Base-by-base conservation (phyloP, 2,888 invertebrate species). In the Ornithoptera alexandrae region DNA sequence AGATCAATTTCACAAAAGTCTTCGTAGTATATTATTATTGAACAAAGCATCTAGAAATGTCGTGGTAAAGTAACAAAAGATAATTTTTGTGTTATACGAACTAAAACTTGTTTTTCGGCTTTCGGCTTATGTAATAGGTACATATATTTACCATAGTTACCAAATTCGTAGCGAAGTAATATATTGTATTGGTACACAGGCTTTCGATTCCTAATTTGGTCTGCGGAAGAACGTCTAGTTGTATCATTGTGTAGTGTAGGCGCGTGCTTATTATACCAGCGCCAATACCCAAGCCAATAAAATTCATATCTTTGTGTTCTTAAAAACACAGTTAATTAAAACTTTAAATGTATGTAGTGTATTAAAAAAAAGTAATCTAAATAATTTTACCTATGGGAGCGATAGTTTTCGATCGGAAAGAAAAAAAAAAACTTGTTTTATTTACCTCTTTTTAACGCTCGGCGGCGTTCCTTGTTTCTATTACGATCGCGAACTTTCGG, bases 191-290 rank as follows among this genome's bases (percentile, higher is more conserved):
- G 59, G 59, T 59, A 24, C 67, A 50, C 53, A n/a, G 59, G 67
- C 53, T 67, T 62, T 63, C 57, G 53, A 56, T 15, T 30, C 67
- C 70, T 56, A 67, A 70, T 70, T 63, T 70, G 70, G 67, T 46
- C 59, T 22, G 36, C 61, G 60, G 60, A 64, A 66, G 60, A 70
- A 60, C 39, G 62, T 58, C 62, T 42, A 56, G 61, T 62, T 56
- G 56, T 36, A 15, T 20, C 39, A 53, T 57, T 56, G 56, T 36
- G 6, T 20, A 22, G 68, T 59, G 68, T 68, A 39, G 68, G 68
- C 63, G 68, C 30, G 30, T 46, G 20, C 20, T 67, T 64, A 39
- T 67, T 56, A 67, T 64, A 22, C 60, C 46, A 46, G 36, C 39
- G 8, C 53, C 66, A 64, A 70, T 63, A 50, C 53, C 53, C 39